Evolutionary conservation across 2,113 vertebrate species (phyloP), one percentile per base, ranked within the genome.

Genomic region (Mastomys coucha): DNA sequence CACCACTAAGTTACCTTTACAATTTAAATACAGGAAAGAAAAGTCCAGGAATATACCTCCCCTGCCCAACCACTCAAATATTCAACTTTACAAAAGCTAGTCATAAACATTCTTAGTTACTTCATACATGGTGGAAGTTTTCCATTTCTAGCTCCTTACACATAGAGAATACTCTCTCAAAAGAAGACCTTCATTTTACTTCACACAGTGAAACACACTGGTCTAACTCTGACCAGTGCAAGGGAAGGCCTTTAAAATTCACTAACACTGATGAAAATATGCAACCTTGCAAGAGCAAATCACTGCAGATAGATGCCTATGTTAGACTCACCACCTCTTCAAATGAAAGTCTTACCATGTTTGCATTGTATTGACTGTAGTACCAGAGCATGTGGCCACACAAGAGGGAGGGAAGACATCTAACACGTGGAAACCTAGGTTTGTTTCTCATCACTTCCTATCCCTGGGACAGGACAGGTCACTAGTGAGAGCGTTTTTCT

Each of bases 251-350:
- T 85, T 72, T 33, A 39, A 73, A 89, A 87, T 11, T 13, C 42
- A 89, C 82, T 69, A 49, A 26, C 51, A 11, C 8, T n/a, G 24
- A 86, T 36, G 11, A 31, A 72, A 81, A 86, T 33, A 24, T 31
- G 0, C 0, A 58, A 24, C n/a, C 69, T 76, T 42, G 12, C 36
- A 39, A 36, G 31, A 89, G 17, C 78, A 82, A 80, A 77, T n/a
- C 6, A 11, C 49, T 70, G 13, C 0, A 26, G n/a, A 72, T 69
- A 19, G 72, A 39, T 13, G 39, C 33, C 31, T 5, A 4, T 2
- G 20, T 8, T 9, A 67, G 22, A 81, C 51, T 85, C 3, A 28
- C 16, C 33, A 28, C 9, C 67, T 31, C 7, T 33, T 81, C 12
- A 45, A 12, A 1, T 26, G 39, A 24, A 14, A 70, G 3, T 56